Conservation (phyloP, 1,140 invertebrate genomes). For the Drosophila rufa region DNA sequence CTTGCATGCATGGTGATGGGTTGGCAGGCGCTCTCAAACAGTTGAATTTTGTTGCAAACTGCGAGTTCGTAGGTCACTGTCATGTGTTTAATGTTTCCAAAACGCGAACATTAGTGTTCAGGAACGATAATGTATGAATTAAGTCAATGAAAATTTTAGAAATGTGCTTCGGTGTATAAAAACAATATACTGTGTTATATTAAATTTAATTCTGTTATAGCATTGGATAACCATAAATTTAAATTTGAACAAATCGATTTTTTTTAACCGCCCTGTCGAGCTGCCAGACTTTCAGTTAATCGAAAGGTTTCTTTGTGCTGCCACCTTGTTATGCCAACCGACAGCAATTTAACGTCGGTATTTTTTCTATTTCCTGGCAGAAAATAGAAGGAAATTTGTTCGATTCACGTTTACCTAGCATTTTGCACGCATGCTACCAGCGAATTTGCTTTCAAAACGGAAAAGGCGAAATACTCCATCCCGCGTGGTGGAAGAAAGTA, state of each 20-base stretch:
- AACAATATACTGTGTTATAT: too few relatives aligned
- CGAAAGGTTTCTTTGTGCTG: neutral
- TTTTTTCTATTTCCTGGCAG: too few relatives aligned
- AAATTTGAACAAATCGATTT: neutral
- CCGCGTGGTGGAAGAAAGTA: neutral
- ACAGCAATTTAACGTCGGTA: neutral
- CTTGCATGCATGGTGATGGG: constrained; percentile 65
- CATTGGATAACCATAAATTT: neutral
- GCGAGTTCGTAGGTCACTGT: constrained; percentile 62
- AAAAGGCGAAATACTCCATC: neutral
- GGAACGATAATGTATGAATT: too few relatives aligned
- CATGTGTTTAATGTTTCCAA: constrained; percentile 7
- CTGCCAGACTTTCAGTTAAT: neutral
- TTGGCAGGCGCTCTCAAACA: constrained; percentile 46
- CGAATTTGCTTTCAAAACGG: too few relatives aligned
- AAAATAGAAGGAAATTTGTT: too few relatives aligned
- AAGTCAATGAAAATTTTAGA: neutral
- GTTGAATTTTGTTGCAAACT: constrained; percentile 39
- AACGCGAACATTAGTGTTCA: neutral
- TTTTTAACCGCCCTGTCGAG: neutral
- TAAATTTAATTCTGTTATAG: too few relatives aligned
- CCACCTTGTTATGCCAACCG: neutral
- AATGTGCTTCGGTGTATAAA: neutral
- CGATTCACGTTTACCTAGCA: too few relatives aligned
- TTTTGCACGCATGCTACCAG: too few relatives aligned